Evolutionary conservation across 2,888 invertebrate genomes (phyloP), one percentile per base, ranked within the genome.

Genomic region (Allophyes oxyacanthae): DNA sequence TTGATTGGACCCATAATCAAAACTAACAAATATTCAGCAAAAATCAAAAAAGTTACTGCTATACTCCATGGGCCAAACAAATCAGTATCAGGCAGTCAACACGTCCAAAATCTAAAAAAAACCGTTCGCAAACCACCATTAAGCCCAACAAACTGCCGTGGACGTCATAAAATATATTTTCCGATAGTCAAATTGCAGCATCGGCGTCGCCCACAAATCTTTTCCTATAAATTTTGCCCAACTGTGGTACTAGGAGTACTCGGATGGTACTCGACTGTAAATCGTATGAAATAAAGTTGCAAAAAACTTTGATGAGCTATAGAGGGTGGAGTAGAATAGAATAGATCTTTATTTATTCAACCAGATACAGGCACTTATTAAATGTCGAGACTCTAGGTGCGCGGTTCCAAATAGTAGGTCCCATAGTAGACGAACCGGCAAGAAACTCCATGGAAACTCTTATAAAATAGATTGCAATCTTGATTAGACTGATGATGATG

Each of bases 181-280:
- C 87, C 89, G 88, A 90, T 90, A 92, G 88, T 87, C 88, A 90
- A 92, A 91, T 92, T 91, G 90, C 90, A 84, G 88, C 86, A 87
- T 88, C 86, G 88, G 87, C 86, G 79, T 75, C 70, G 82, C 78
- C 83, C 85, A 89, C 90, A 90, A 90, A 91, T 91, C 90, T 90
- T 90, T 87, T 85, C 79, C 89, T 83, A 89, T 91, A 91, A 90
- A 90, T 91, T 90, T 89, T 85, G 82, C 77, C 72, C 78, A 70
- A 57, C 54, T 69, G 43, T 71, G 73, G 70, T 81, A 88, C 86
- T 78, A 83, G 63, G 59, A 64, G 61, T 72, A 68, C 64, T 82
- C 84, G 75, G 60, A 59, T 52, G 55, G 66, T 77, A 77, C 72
- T 82, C 81, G 76, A 72, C 51, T 46, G 64, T 64, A 75, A 49